Conservation (phyloP, 1,140 invertebrate species). For the Drosophila baimaii region DNA sequence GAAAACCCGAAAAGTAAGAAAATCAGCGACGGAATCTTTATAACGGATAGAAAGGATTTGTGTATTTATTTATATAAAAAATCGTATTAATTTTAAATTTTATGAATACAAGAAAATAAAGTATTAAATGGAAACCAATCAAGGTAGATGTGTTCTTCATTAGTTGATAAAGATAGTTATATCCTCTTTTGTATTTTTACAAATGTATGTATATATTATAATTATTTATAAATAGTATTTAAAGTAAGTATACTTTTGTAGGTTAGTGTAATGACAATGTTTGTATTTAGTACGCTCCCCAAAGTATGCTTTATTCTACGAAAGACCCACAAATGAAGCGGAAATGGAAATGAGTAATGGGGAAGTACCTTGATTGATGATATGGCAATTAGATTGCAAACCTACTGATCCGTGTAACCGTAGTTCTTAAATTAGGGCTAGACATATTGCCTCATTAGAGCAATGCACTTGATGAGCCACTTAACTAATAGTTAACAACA, state of each 20-base stretch:
- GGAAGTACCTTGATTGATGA: too few species aligned
- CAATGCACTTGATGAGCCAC: slow-evolving; percentile 6
- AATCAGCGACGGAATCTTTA: slow-evolving; percentile 38
- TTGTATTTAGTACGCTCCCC: not conserved
- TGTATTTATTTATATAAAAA: slow-evolving; percentile 74
- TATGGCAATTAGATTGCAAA: not conserved
- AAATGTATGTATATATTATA: too few species aligned
- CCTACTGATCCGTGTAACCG: not conserved
- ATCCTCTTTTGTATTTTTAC: not conserved
- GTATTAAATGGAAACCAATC: slow-evolving; percentile 78
- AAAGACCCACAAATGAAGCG: not conserved
- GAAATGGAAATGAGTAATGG: not conserved
- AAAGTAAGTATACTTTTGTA: not conserved
- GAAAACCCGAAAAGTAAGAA: slow-evolving; percentile 11
- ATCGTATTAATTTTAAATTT: slow-evolving; percentile 61
- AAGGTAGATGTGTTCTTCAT: not conserved
- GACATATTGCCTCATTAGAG: not conserved
- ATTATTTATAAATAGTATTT: too few species aligned
- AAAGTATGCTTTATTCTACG: slow-evolving; percentile 25
- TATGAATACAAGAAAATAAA: slow-evolving; percentile 72
- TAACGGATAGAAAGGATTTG: slow-evolving; percentile 46
- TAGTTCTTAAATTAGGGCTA: not conserved
- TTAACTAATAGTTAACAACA: slow-evolving; percentile 18
- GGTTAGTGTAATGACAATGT: not conserved
- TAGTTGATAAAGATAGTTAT: not conserved